phyloP scores from a whole-genome alignment of 2,113 vertebrate species.

The Neofelis nebulosa region DNA sequence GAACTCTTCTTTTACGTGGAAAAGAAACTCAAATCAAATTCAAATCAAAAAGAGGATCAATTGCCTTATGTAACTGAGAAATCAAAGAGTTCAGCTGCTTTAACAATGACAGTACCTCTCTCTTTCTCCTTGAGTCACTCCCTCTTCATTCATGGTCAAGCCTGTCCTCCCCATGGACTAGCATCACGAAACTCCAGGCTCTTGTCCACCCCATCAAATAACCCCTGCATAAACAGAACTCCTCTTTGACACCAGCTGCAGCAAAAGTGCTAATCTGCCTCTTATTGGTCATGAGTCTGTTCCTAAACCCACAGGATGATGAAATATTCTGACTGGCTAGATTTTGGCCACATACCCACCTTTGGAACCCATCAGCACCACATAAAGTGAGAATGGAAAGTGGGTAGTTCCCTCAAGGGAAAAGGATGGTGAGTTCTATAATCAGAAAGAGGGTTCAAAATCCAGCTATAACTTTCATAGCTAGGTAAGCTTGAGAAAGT shows the following conservation, averaged over 20 bases:
- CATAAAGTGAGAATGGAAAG: neutral
- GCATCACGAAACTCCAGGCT: neutral
- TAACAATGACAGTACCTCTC: neutral
- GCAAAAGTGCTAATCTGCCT: neutral
- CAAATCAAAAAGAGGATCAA: slow-evolving; percentile 43
- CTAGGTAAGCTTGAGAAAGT: neutral
- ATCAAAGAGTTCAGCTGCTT: neutral
- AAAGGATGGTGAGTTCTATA: neutral
- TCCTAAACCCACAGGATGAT: neutral
- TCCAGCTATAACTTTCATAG: neutral
- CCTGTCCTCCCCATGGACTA: neutral
- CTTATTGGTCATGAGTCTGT: neutral
- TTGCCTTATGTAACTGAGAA: slow-evolving; percentile 32
- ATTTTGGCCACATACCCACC: neutral
- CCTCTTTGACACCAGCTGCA: neutral
- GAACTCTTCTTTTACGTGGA: slow-evolving; percentile 35
- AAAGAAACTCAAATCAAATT: slow-evolving; percentile 62
- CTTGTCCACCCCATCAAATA: neutral
- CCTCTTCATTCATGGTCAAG: neutral
- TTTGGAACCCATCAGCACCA: neutral
- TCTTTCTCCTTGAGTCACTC: neutral
- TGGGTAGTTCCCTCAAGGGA: neutral
- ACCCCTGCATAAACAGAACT: neutral
- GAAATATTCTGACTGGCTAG: neutral
- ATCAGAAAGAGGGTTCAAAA: neutral